phyloP scores from a whole-genome alignment of 2,888 invertebrate species.

The Pollenia amentaria region DNA sequence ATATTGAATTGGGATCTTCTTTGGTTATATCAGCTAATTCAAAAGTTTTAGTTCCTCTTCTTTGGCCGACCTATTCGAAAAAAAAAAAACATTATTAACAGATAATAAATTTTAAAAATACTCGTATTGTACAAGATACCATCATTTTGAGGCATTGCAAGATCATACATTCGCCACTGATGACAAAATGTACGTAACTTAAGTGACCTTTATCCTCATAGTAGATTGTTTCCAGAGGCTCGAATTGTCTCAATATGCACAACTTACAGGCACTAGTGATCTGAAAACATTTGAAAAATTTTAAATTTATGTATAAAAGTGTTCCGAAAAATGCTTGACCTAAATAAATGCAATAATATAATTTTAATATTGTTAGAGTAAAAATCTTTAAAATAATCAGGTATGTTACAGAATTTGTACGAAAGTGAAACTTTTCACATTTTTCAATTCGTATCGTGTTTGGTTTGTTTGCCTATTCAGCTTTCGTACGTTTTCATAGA shows the following conservation, averaged over 20 bases:
- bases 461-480: too few relatives aligned
- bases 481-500: too few relatives aligned
- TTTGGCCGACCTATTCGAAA: conserved; percentile 72
- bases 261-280: conserved; percentile 78
- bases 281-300: conserved; percentile 70
- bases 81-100: background rate
- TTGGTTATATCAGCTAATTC: conserved; percentile 73
- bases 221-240: conserved; percentile 81
- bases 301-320: background rate
- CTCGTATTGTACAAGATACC: conserved; percentile 69
- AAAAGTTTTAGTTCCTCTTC: conserved; percentile 69
- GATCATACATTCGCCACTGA: conserved; percentile 83
- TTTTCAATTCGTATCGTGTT: too few relatives aligned
- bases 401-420: too few relatives aligned
- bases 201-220: conserved; percentile 80
- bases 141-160: conserved; percentile 82
- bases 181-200: conserved; percentile 82
- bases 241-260: conserved; percentile 79
- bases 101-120: background rate
- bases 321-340: too few relatives aligned
- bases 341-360: too few relatives aligned
- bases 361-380: too few relatives aligned
- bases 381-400: too few relatives aligned
- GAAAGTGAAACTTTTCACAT: too few relatives aligned
- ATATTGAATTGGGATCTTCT: conserved; percentile 67